Evolutionary conservation across 2,888 invertebrate species (phyloP), one percentile per base, ranked within the genome.

Genomic region (Anoplius nigerrimus): DNA sequence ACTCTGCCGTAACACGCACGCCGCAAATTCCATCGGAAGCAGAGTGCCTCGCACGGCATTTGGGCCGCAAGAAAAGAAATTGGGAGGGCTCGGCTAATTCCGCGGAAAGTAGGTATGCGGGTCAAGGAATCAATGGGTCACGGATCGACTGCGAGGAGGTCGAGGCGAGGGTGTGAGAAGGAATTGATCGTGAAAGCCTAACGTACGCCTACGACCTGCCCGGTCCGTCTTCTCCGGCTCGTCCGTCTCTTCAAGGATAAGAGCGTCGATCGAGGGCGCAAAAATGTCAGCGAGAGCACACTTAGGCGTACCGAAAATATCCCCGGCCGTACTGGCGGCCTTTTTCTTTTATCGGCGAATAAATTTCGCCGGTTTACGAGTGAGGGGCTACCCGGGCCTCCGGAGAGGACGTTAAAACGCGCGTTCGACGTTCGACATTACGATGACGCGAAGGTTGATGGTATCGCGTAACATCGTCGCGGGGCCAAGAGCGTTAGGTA

Each of bases 21-120:
- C 27, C 16, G 42, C 21, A n/a, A 11, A 63, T 63, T 57, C 18
- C 16, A 22, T 21, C 62, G 54, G 24, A 22, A 24, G 24, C 21
- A 52, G 24, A 18, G 18, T 18, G 48, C 22, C 55, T 16, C 22
- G 34, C 34, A 34, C 34, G 34, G 34, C 34, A 34, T 34, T 34
- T 13, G 45, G 2, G 34, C 34, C 6, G 34, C 6, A 34, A 34
- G 54, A 54, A 66, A 66, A 61, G 65, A 62, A 61, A 61, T 62
- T 66, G 62, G 62, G 55, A 57, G 22, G 57, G 54, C 34, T 48
- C 68, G 66, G 59, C 66, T 65, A 60, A 72, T 76, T 76, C 74
- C 59, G 66, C 74, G 56, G 77, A 77, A 77, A 77, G 76, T 77
- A 70, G 77, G 72, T 34, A 58, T 69, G 62, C 45, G 64, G 65